Conservation (phyloP, 2,113 vertebrate species). For the Nerophis ophidion region DNA sequence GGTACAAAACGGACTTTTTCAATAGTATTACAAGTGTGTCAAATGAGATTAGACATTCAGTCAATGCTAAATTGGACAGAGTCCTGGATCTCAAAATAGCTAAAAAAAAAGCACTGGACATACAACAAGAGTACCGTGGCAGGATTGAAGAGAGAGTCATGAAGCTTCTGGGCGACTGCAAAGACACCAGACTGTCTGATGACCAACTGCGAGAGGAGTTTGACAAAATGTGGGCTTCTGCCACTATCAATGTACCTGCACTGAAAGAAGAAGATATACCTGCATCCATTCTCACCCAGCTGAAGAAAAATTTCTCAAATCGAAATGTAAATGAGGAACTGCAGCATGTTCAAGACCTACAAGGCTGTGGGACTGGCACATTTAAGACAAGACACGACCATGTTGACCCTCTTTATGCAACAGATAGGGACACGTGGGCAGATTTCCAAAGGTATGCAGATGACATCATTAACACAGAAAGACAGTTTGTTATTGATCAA, state of each 20-base stretch:
- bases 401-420: background rate
- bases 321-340: conserved; percentile 21
- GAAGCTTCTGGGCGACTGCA: conserved; percentile 26
- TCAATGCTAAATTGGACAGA: background rate
- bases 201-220: conserved; percentile 31
- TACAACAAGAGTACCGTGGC: conserved; percentile 26
- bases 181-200: background rate
- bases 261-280: conserved; percentile 30
- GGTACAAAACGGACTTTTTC: conserved; percentile 53
- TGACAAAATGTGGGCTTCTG: conserved; percentile 60
- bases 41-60: conserved; percentile 28
- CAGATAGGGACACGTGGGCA: background rate
- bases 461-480: conserved; percentile 14
- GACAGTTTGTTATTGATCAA: conserved; percentile 7
- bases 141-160: conserved; percentile 46
- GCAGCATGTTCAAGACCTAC: background rate
- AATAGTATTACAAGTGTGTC: conserved; percentile 33
- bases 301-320: conserved; percentile 33
- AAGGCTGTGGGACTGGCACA: background rate
- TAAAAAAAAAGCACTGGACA: conserved; percentile 14
- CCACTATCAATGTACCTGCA: background rate
- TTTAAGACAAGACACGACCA: conserved; percentile 1
- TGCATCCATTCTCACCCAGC: conserved; percentile 1
- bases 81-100: conserved; percentile 7
- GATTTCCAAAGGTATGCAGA: conserved; percentile 6